Evolutionary conservation across 2,888 invertebrate genomes (phyloP).

Genomic region (Athalia cordata): DNA sequence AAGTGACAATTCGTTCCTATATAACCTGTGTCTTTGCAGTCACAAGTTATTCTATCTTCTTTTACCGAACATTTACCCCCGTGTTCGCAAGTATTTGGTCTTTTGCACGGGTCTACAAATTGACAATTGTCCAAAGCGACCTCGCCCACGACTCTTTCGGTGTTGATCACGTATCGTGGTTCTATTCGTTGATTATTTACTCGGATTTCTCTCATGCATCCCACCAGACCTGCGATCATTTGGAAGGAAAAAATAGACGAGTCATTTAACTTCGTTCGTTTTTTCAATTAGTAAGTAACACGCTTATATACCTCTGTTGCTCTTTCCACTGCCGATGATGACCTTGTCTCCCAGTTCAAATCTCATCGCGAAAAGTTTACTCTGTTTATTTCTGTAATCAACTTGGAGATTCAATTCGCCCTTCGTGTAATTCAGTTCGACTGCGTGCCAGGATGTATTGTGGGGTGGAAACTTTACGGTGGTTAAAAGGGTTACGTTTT

Average conservation of each 20-base stretch:
- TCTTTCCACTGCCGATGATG: conserved; percentile 87
- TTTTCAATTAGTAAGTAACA: too few relatives aligned
- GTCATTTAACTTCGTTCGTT: too few relatives aligned
- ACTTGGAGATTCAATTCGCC: conserved; percentile 85
- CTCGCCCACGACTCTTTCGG: conserved; percentile 89
- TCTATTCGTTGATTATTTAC: conserved; percentile 89
- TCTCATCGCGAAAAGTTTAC: conserved; percentile 80
- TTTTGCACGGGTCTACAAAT: conserved; percentile 90
- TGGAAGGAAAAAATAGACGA: conserved; percentile 4
- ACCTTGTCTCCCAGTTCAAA: conserved; percentile 83
- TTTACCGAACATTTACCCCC: conserved; percentile 93
- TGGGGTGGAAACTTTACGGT: conserved; percentile 87
- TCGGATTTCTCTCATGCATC: conserved; percentile 92
- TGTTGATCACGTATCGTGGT: conserved; percentile 87
- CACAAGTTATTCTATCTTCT: conserved; percentile 91
- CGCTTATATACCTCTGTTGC: conserved; percentile 71
- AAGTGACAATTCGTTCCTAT: conserved; percentile 97
- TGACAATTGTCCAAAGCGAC: conserved; percentile 93
- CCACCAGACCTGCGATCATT: conserved; percentile 83
- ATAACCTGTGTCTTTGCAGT: conserved; percentile 93
- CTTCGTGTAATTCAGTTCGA: conserved; percentile 85
- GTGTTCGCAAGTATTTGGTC: conserved; percentile 94
- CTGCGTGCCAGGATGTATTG: conserved; percentile 88
- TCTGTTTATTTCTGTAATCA: conserved; percentile 84
- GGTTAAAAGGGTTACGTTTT: conserved; percentile 85